phyloP scores from a whole-genome alignment of 1,140 invertebrate genomes.

The Eubasilissa regina region DNA sequence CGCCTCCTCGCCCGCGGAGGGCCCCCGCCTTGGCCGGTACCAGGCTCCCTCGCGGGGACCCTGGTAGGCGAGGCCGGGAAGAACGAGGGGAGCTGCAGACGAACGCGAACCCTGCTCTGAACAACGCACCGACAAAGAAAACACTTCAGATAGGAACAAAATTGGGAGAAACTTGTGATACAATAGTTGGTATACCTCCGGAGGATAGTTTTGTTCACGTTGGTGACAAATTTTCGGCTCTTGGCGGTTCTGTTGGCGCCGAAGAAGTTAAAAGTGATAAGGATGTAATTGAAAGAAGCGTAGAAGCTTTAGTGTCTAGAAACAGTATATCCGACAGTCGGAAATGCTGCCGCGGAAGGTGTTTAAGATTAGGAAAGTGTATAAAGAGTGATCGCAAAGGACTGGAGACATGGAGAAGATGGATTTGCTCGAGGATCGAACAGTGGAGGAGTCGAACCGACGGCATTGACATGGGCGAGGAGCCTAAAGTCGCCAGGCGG shows the following conservation, averaged over 20 bases:
- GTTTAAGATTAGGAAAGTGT: conserved; percentile 29
- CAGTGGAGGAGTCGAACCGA: conserved; percentile 16
- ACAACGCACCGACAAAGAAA: no score
- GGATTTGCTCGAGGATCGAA: conserved; percentile 19
- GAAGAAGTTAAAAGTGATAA: not conserved
- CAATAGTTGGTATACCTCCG: conserved; percentile 5
- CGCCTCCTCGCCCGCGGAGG: not conserved
- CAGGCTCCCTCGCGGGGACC: conserved; percentile 22
- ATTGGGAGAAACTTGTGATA: not conserved
- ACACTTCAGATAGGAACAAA: conserved; percentile 4
- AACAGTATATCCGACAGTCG: conserved; percentile 19
- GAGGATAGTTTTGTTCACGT: not conserved
- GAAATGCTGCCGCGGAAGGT: not conserved
- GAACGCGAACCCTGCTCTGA: not conserved
- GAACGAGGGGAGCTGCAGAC: conserved; percentile 3
- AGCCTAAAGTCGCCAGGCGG: conserved; percentile 13
- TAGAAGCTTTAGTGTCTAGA: conserved; percentile 13
- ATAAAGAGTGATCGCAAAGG: conserved; percentile 13
- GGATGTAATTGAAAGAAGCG: conserved; percentile 11
- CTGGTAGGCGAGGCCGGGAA: not conserved
- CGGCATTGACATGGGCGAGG: not conserved
- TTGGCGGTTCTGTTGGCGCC: not conserved
- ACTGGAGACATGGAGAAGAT: conserved; percentile 35
- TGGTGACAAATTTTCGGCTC: not conserved
- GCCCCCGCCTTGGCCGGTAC: not conserved